phyloP scores from a whole-genome alignment of 2,113 vertebrate species.

The Perccottus glenii region DNA sequence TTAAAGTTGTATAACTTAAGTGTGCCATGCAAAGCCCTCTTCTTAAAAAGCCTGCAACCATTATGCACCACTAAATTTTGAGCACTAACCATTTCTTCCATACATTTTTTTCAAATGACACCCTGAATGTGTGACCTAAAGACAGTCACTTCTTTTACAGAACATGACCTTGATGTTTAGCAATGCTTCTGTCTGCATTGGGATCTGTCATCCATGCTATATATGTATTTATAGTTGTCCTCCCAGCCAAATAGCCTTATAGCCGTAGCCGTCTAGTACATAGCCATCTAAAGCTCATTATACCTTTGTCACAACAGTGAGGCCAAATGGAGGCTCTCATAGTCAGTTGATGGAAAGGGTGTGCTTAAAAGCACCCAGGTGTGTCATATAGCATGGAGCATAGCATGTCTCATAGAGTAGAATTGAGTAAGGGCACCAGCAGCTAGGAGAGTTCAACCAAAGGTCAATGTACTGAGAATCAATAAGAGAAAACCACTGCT shows the following conservation, averaged over 20 bases:
- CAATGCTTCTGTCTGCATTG: constrained; percentile 46
- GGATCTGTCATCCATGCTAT: constrained; percentile 41
- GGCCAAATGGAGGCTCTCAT: constrained; percentile 81
- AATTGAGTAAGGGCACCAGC: constrained; percentile 60
- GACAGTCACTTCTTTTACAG: constrained; percentile 48
- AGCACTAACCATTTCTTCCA: constrained; percentile 26
- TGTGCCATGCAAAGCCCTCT: neutral
- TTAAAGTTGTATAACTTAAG: constrained; percentile 27
- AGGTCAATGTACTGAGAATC: constrained; percentile 74
- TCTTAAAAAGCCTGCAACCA: constrained; percentile 10
- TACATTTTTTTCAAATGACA: constrained; percentile 36
- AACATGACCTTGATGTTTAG: constrained; percentile 78
- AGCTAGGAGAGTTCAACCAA: constrained; percentile 71
- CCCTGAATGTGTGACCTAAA: constrained; percentile 62
- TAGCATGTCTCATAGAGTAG: constrained; percentile 62
- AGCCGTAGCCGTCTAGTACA: constrained; percentile 71
- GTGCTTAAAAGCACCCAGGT: constrained; percentile 81
- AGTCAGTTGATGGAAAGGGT: constrained; percentile 76
- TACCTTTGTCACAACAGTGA: constrained; percentile 76
- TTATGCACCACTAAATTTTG: constrained; percentile 41
- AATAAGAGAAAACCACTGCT: constrained; percentile 57
- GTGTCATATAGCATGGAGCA: constrained; percentile 77
- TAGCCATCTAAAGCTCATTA: constrained; percentile 82
- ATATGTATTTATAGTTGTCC: constrained; percentile 79
- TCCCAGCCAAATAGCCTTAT: constrained; percentile 71